These are phyloP conservation scores for Sternarchorhynchus goeldii DNA, from an alignment of 2,797 vertebrate genomes.

Conservation along the genomic window DNA sequence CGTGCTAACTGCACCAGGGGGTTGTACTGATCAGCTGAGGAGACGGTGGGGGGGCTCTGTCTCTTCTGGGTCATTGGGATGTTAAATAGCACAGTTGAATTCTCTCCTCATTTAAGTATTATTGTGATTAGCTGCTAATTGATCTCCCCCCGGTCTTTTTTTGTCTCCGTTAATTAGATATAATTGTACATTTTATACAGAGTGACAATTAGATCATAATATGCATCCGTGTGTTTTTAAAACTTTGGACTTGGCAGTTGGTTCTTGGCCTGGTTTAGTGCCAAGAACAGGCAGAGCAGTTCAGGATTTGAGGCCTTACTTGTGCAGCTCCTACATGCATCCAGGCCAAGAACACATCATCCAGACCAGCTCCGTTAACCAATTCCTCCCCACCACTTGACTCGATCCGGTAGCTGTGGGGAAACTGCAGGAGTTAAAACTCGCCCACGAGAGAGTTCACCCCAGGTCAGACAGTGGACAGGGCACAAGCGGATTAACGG, in stretches of 20 bases:
- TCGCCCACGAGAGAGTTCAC: conserved; percentile 17
- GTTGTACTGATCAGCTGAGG: conserved; percentile 3
- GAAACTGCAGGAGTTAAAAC: neutral
- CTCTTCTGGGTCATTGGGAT: conserved; percentile 37
- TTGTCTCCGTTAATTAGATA: conserved; percentile 33
- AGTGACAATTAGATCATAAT: conserved; percentile 29
- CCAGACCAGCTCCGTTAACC: neutral
- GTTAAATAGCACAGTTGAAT: conserved; percentile 29
- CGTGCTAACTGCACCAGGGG: conserved; percentile 27
- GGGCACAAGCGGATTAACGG: too few species aligned
- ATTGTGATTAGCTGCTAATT: conserved; percentile 36
- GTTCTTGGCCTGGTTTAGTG: neutral
- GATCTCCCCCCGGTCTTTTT: conserved; percentile 16
- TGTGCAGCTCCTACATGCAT: too few species aligned
- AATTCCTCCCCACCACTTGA: neutral
- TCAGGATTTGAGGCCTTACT: neutral
- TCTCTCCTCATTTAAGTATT: conserved; percentile 17
- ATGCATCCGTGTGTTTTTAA: conserved; percentile 40
- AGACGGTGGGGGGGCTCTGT: conserved; percentile 19
- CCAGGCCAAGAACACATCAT: neutral
- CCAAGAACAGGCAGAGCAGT: neutral
- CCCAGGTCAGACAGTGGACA: neutral
- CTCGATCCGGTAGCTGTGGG: neutral
- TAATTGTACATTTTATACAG: conserved; percentile 20
- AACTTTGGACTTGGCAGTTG: neutral